phyloP scores from a whole-genome alignment of 2,797 vertebrate genomes.

The Cyclopterus lumpus region DNA sequence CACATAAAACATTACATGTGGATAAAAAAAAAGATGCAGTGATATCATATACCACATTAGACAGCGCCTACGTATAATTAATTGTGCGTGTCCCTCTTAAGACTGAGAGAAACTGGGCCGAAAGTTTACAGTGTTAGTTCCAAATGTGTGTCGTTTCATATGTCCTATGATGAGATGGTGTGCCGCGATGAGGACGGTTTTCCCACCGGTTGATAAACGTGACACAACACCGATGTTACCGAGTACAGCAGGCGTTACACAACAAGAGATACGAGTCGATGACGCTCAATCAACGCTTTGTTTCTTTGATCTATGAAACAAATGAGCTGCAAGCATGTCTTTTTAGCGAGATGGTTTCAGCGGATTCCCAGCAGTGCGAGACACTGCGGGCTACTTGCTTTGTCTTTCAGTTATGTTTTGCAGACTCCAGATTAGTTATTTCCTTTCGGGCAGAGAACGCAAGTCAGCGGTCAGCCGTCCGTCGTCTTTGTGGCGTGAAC shows the following conservation, averaged over 20 bases:
- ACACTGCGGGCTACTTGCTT: neutral
- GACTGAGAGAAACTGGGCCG: too few species aligned
- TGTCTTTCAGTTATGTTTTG: constrained; percentile 13
- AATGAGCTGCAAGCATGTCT: neutral
- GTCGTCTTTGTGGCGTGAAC: constrained; percentile 21
- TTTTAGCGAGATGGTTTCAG: neutral
- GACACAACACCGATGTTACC: neutral
- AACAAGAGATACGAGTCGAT: neutral
- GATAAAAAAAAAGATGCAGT: neutral
- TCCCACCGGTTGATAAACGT: too few species aligned
- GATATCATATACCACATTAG: constrained; percentile 4
- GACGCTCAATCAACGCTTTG: neutral
- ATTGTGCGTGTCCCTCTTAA: neutral
- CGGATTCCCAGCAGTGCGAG: neutral
- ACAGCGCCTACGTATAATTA: constrained; percentile 14
- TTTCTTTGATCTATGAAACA: neutral
- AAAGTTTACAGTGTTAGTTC: too few species aligned
- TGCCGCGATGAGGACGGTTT: too few species aligned
- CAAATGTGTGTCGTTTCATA: too few species aligned
- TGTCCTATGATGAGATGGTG: too few species aligned
- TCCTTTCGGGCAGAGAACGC: constrained; percentile 4
- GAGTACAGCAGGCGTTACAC: neutral
- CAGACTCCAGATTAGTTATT: constrained; percentile 27
- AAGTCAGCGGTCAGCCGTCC: constrained; percentile 25
- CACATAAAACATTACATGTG: constrained; percentile 6